Conservation (phyloP, 1,140 invertebrate genomes). For the Cecropterus lyciades region DNA sequence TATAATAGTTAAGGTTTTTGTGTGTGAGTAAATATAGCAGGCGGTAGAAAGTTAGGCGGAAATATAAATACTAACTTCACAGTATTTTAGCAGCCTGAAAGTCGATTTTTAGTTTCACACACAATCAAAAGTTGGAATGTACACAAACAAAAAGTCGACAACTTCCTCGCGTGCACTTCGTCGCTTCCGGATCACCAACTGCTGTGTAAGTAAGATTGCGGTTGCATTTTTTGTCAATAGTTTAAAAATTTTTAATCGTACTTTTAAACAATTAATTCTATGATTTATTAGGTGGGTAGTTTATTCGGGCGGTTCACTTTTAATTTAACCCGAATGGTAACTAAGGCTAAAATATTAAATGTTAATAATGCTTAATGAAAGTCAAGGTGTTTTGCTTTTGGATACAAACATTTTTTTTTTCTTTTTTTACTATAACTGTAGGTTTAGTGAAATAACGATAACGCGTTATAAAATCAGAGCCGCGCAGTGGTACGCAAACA, state of each 20-base stretch:
- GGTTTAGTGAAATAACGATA: no score
- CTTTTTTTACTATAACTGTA: no score
- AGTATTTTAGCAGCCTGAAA: not conserved
- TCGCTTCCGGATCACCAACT: not conserved
- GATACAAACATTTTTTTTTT: no score
- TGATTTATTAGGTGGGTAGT: not conserved
- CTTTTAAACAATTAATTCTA: not conserved
- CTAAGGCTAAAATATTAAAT: no score
- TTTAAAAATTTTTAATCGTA: not conserved
- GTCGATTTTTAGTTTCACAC: slow-evolving; percentile 20
- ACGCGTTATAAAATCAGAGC: no score
- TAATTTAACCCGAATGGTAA: no score
- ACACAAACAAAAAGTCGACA: slow-evolving; percentile 17
- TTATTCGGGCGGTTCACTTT: no score
- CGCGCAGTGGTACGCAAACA: no score
- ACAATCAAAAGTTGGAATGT: slow-evolving; percentile 18
- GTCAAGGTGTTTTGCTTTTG: no score
- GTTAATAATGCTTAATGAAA: no score
- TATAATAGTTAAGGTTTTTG: no score
- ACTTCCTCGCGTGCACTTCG: slow-evolving; percentile 6
- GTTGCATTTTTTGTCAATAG: not conserved
- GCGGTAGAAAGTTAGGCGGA: not conserved
- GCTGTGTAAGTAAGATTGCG: not conserved
- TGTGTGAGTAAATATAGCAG: not conserved
- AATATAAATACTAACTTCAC: not conserved